A percentile compares a stretch with the other conserved stretches of the same genome.
Evolutionary conservation across 2,113 vertebrate genomes (phyloP).

Genomic region (Atrichornis clamosus): DNA sequence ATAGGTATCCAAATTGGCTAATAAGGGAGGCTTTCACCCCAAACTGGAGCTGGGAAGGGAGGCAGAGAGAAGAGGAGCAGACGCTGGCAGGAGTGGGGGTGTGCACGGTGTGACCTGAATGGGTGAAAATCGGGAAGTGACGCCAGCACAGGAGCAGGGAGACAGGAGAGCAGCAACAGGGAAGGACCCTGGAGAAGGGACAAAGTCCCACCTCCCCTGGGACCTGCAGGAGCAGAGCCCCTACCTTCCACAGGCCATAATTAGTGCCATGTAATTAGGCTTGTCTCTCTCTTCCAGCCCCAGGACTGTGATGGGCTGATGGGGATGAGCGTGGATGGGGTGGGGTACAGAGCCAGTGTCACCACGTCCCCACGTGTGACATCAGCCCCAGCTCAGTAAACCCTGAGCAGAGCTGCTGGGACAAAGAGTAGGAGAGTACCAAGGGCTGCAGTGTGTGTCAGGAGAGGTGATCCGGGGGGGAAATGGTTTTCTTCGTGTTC

Average conservation of each 20-base stretch:
- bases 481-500: fast-evolving
- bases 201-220: neutral
- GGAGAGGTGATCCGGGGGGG: neutral
- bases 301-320: neutral
- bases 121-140: neutral
- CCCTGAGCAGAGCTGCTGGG: neutral
- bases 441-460: no score
- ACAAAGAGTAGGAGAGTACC: no score
- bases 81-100: neutral
- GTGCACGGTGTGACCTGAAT: slow-evolving; percentile 45
- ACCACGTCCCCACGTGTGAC: fast-evolving
- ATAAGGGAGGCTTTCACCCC: slow-evolving; percentile 77
- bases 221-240: neutral
- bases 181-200: neutral
- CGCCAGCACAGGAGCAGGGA: neutral
- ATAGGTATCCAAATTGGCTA: slow-evolving; percentile 77
- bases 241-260: fast-evolving
- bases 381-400: neutral
- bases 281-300: neutral
- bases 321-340: fast-evolving
- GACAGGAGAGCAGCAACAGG: neutral
- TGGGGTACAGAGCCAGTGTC: neutral
- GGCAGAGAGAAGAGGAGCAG: slow-evolving; percentile 9
- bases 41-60: slow-evolving; percentile 58
- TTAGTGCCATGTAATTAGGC: neutral